phyloP scores from a whole-genome alignment of 1,140 invertebrate genomes.

The Pseudoatta argentina region DNA sequence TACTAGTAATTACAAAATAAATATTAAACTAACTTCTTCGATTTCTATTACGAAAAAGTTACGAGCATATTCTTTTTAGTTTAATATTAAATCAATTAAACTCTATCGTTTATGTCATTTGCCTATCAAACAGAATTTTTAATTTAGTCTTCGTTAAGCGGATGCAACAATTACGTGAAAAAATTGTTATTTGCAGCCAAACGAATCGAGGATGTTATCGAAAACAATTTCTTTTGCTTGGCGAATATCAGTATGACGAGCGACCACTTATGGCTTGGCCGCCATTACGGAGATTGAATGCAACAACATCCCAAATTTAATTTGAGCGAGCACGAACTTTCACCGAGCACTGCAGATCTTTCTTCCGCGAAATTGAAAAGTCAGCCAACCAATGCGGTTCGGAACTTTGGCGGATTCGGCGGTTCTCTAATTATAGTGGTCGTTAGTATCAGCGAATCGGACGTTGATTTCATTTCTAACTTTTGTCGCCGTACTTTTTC shows the following conservation, averaged over 20 bases:
- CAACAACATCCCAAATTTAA: conserved; percentile 61
- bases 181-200: conserved; percentile 16
- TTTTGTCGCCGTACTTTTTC: conserved; percentile 68
- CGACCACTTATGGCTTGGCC: conserved; percentile 1
- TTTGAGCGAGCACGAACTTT: conserved; percentile 56
- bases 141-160: background rate
- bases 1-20: background rate
- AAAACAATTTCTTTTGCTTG: conserved; percentile 41
- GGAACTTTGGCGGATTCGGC: conserved; percentile 43
- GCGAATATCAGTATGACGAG: conserved; percentile 27
- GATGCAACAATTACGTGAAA: background rate
- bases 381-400: conserved; percentile 56
- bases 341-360: conserved; percentile 31
- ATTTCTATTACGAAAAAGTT: conserved; percentile 3
- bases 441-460: conserved; percentile 61
- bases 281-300: conserved; percentile 31
- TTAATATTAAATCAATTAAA: conserved; percentile 19
- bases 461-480: conserved; percentile 64
- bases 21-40: background rate
- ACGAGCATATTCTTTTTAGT: background rate
- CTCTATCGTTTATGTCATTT: background rate
- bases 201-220: conserved; percentile 15
- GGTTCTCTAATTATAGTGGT: conserved; percentile 72
- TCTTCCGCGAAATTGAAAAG: conserved; percentile 68
- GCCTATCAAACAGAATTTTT: background rate